Conservation (phyloP, 2,888 invertebrate species). For the Hyposoter dolosus region DNA sequence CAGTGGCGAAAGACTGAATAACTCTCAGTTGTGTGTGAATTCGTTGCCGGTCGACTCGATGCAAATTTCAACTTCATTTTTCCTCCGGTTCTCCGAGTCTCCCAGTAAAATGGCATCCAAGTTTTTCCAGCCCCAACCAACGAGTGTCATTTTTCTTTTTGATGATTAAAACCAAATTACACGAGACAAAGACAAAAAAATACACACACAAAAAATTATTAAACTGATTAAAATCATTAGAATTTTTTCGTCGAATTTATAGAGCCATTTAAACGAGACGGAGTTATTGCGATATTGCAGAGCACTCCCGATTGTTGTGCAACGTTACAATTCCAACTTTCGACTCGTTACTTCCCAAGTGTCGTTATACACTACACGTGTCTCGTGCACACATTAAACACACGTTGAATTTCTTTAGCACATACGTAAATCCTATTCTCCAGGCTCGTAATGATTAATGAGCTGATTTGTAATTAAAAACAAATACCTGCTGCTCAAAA, state of each 20-base stretch:
- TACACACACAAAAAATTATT: neutral
- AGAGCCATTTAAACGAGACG: conserved; percentile 72
- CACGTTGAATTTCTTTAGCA: neutral
- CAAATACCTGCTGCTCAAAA: conserved; percentile 1
- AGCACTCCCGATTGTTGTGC: conserved; percentile 79
- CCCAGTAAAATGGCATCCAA: neutral
- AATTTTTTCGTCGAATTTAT: conserved; percentile 20
- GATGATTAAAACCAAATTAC: neutral
- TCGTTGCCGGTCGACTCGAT: conserved; percentile 30
- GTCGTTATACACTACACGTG: conserved; percentile 15
- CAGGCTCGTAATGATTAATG: conserved; percentile 4
- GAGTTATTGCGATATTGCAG: conserved; percentile 79
- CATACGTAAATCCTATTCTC: neutral
- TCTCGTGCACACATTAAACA: neutral
- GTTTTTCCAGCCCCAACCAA: neutral
- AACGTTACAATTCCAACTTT: conserved; percentile 79
- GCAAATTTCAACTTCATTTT: neutral
- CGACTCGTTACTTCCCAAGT: conserved; percentile 74
- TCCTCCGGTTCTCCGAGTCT: neutral
- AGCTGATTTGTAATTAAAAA: conserved; percentile 2
- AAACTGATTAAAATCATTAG: neutral
- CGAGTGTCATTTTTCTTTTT: neutral
- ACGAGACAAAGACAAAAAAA: neutral
- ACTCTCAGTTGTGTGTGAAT: conserved; percentile 53
- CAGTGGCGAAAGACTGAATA: conserved; percentile 45